Conservation (phyloP, 2,113 vertebrate genomes). For the Amphiprion ocellaris region DNA sequence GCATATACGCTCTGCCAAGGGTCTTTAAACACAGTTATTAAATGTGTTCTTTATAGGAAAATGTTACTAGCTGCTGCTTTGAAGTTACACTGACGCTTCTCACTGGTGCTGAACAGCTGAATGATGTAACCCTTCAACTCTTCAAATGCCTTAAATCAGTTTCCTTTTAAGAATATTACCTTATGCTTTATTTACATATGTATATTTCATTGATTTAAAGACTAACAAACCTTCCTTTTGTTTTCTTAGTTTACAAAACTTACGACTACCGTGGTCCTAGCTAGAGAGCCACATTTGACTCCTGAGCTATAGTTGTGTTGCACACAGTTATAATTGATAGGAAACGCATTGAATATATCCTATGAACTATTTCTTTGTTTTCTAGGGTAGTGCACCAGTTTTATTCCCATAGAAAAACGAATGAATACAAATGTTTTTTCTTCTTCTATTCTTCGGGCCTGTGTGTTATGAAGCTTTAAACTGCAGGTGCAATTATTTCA, state of each 20-base stretch:
- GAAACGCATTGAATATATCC: conserved; percentile 1
- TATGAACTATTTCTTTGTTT: neutral
- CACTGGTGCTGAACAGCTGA: neutral
- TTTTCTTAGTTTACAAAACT: neutral
- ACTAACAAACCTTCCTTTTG: neutral
- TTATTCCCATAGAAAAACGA: conserved; percentile 15
- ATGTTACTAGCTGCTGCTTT: neutral
- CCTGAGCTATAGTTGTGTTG: neutral
- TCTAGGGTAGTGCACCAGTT: neutral
- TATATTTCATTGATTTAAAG: neutral
- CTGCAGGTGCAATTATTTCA: conserved; percentile 66
- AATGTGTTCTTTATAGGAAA: neutral
- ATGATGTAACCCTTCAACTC: neutral
- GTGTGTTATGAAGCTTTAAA: conserved; percentile 15
- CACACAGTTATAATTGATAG: conserved; percentile 19
- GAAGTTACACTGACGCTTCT: neutral
- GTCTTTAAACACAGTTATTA: neutral
- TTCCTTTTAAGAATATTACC: neutral
- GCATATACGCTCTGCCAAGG: too few species aligned
- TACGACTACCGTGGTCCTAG: too few species aligned
- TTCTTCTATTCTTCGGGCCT: conserved; percentile 6
- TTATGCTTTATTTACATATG: neutral
- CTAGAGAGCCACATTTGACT: too few species aligned
- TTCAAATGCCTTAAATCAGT: neutral
- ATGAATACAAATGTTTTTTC: conserved; percentile 1